Evolutionary conservation across 2,113 vertebrate genomes (phyloP).

Genomic region (Takifugu bimaculatus): DNA sequence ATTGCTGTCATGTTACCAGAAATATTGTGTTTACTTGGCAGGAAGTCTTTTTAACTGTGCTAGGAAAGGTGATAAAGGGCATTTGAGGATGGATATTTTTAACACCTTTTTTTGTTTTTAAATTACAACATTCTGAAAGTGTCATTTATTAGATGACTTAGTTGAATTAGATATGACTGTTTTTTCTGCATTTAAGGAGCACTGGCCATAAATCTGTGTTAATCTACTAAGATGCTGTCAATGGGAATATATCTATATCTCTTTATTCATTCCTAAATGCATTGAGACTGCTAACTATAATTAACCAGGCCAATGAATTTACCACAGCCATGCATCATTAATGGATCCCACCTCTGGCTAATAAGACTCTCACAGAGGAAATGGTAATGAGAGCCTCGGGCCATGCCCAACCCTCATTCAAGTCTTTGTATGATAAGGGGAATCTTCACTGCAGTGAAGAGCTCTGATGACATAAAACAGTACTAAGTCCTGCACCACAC

Average conservation of each 20-base stretch:
- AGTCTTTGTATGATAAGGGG: constrained; percentile 10
- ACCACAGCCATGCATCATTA: constrained; percentile 43
- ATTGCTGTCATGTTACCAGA: too few species aligned
- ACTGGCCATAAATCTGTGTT: too few species aligned
- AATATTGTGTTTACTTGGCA: neutral
- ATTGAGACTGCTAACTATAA: constrained; percentile 30
- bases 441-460: constrained; percentile 10
- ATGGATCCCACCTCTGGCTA: constrained; percentile 48
- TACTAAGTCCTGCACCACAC: too few species aligned
- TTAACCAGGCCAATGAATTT: constrained; percentile 47
- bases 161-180: too few species aligned
- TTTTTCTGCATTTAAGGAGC: too few species aligned
- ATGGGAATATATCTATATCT: too few species aligned
- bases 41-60: neutral
- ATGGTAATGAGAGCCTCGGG: constrained; percentile 32
- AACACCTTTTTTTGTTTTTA: too few species aligned
- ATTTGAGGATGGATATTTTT: too few species aligned
- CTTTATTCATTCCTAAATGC: constrained; percentile 17
- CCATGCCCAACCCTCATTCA: constrained; percentile 23
- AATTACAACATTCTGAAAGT: too few species aligned
- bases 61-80: too few species aligned
- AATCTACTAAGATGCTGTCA: too few species aligned
- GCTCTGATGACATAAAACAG: constrained; percentile 3
- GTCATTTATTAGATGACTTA: too few species aligned
- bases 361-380: constrained; percentile 36